Conservation (phyloP, 2,888 invertebrate genomes). For the Stramonita haemastoma region DNA sequence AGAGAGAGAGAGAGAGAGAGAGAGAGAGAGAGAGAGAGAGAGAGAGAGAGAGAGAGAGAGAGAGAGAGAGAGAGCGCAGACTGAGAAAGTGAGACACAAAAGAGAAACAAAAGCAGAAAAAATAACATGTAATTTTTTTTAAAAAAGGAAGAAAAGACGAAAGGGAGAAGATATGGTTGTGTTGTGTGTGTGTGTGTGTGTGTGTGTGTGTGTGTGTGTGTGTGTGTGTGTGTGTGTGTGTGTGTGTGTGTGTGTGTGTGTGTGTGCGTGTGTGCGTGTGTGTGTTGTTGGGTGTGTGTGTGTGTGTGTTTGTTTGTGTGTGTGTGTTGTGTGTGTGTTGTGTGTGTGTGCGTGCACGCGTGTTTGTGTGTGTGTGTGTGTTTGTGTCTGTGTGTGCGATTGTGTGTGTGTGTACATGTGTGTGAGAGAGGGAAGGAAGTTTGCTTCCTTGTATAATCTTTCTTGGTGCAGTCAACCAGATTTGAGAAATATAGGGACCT, state of each 20-base stretch:
- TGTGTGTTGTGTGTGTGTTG: too few relatives aligned
- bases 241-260: conserved; percentile 2
- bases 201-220: conserved; percentile 10
- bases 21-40: background rate
- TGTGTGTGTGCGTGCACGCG: too few relatives aligned
- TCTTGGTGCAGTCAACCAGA: too few relatives aligned
- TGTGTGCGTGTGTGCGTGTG: background rate
- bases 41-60: background rate
- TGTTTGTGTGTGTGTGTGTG: too few relatives aligned
- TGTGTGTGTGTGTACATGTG: too few relatives aligned
- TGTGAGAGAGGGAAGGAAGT: too few relatives aligned
- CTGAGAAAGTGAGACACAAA: background rate
- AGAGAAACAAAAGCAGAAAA: background rate
- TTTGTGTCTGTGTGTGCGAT: too few relatives aligned
- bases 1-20: background rate
- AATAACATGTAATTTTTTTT: too few relatives aligned
- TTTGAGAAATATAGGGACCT: too few relatives aligned
- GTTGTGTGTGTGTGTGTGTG: conserved; percentile 10
- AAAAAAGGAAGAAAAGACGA: background rate
- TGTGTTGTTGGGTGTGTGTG: too few relatives aligned
- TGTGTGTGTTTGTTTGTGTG: too few relatives aligned
- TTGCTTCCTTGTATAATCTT: too few relatives aligned
- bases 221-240: background rate
- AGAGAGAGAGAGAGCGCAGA: background rate
- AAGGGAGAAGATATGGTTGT: background rate